phyloP scores from a whole-genome alignment of 1,140 invertebrate genomes.

The Ceratoteleas bidentatus region DNA sequence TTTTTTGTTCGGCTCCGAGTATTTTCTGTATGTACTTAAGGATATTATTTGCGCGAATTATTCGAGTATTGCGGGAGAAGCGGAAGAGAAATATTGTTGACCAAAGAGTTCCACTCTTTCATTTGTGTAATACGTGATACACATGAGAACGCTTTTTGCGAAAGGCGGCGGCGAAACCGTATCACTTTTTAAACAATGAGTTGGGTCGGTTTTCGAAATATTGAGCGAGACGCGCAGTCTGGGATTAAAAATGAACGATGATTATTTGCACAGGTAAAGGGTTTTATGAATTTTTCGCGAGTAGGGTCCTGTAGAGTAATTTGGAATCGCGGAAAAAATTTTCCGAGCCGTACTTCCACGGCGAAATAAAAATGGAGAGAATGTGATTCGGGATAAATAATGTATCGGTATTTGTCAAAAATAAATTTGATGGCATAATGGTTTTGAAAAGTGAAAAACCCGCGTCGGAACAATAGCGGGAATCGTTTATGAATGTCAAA shows the following conservation, averaged over 20 bases:
- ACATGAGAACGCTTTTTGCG: conserved; percentile 35
- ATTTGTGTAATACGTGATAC: conserved; percentile 55
- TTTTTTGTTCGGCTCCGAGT: background rate
- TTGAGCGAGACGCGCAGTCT: conserved; percentile 7
- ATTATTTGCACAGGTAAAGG: conserved; percentile 20
- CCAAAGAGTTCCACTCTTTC: conserved; percentile 39
- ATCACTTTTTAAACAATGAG: conserved; percentile 43
- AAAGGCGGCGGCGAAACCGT: conserved; percentile 28
- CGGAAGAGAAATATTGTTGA: conserved; percentile 32
- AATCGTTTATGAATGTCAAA: background rate
- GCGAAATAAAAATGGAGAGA: background rate
- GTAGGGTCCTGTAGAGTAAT: conserved; percentile 4
- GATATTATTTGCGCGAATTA: conserved; percentile 17
- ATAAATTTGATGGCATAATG: background rate
- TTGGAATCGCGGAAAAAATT: conserved; percentile 1
- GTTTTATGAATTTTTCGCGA: conserved; percentile 23
- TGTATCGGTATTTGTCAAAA: background rate
- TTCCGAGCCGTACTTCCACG: background rate
- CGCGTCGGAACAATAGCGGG: background rate
- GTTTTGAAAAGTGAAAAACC: background rate
- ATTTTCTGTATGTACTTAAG: background rate
- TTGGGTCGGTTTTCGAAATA: conserved; percentile 43
- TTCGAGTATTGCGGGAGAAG: conserved; percentile 1
- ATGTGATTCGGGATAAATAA: background rate
- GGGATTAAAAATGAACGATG: conserved; percentile 40